Percentiles rank a stretch among this genome's conserved stretches.
Evolutionary conservation across 2,113 vertebrate species (phyloP).

Genomic region (Catagonus wagneri): DNA sequence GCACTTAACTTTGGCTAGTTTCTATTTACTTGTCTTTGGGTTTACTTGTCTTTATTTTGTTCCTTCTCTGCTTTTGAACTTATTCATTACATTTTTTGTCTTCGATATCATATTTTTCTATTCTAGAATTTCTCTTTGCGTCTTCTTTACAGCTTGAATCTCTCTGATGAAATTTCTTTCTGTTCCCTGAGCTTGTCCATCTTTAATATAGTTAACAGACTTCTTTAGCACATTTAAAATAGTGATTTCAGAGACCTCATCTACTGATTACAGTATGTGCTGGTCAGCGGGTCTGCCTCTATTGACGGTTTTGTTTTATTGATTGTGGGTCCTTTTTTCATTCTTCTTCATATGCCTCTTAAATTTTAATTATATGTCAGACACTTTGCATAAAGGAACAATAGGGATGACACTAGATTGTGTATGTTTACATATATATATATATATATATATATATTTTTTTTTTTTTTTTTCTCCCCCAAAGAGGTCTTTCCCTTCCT

Average conservation of each 20-base stretch:
- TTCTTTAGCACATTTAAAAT: background rate
- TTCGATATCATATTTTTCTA: conserved; percentile 4
- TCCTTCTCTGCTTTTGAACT: background rate
- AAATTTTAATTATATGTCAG: conserved; percentile 24
- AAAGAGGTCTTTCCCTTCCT: background rate
- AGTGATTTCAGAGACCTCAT: background rate
- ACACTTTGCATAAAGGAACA: conserved; percentile 4
- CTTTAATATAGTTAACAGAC: conserved; percentile 16
- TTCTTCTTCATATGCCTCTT: background rate
- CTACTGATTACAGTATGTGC: background rate
- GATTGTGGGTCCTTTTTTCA: background rate
- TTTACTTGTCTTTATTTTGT: background rate
- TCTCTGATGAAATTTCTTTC: conserved; percentile 28
- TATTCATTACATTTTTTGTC: background rate
- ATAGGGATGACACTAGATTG: background rate
- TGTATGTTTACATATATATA: no score
- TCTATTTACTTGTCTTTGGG: background rate
- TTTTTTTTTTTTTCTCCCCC: conserved; percentile 27
- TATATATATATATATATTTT: no score
- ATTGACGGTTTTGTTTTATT: background rate
- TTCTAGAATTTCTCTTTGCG: background rate
- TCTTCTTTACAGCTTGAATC: conserved; percentile 20
- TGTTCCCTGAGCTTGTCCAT: background rate
- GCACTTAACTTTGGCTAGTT: background rate
- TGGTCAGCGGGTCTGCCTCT: background rate